These are phyloP conservation scores for Poeciliopsis retropinna DNA, from an alignment of 2,113 vertebrate species.

Conservation along the genomic window DNA sequence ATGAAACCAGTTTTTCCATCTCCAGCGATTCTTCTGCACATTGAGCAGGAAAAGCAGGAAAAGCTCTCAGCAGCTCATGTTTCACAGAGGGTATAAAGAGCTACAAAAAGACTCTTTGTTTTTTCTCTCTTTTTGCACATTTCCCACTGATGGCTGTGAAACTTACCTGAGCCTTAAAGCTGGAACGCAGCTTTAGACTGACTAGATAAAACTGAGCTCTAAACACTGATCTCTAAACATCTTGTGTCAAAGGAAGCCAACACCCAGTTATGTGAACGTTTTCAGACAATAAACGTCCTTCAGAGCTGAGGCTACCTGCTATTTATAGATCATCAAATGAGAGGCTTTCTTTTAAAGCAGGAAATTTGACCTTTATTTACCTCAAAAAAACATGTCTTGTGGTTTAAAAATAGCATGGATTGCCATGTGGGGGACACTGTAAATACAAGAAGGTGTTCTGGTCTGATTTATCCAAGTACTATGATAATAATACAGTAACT, in stretches of 20 bases:
- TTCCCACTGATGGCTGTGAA: neutral
- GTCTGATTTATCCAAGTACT: neutral
- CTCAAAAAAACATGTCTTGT: neutral
- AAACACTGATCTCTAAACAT: neutral
- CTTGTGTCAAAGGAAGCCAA: neutral
- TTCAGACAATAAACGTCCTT: conserved; percentile 18
- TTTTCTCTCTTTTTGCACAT: neutral
- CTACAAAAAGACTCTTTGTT: conserved; percentile 8
- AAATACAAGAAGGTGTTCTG: neutral
- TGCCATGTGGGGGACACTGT: neutral
- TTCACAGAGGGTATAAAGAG: conserved; percentile 32
- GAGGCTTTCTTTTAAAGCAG: neutral
- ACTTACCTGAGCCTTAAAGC: neutral
- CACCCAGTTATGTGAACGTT: conserved; percentile 34
- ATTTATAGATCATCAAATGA: neutral
- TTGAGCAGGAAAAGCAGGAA: conserved; percentile 6
- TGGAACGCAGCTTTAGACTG: neutral
- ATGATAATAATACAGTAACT: neutral
- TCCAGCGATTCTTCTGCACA: conserved; percentile 29
- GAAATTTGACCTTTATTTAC: neutral
- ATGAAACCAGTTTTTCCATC: neutral
- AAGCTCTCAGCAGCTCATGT: conserved; percentile 25
- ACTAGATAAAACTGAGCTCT: neutral
- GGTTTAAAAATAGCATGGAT: neutral
- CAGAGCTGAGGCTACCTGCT: neutral